A percentile compares a stretch with the other conserved stretches of the same genome.
Evolutionary conservation across 2,888 invertebrate genomes (phyloP).

Genomic region (Plagiodera versicolora): DNA sequence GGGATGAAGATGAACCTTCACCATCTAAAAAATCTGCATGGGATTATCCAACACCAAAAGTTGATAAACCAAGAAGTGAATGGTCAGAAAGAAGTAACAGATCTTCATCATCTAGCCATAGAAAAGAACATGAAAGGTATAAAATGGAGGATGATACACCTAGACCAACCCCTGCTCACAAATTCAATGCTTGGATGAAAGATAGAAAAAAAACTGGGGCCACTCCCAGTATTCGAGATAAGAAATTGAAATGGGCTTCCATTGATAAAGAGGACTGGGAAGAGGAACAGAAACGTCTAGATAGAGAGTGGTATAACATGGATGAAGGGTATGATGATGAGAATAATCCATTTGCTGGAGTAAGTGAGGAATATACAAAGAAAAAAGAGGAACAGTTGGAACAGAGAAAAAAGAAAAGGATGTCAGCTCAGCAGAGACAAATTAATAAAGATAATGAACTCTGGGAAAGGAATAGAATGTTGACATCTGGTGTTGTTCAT

Average conservation of each 20-base stretch:
- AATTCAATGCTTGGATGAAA: conserved; percentile 77
- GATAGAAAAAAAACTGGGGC: conserved; percentile 68
- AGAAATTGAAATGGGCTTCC: conserved; percentile 64
- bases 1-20: conserved; percentile 73
- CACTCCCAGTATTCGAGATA: conserved; percentile 62
- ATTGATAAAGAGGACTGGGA: conserved; percentile 85
- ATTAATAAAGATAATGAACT: conserved; percentile 98
- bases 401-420: conserved; percentile 84
- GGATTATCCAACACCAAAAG: conserved; percentile 89
- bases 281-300: conserved; percentile 85
- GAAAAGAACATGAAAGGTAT: conserved; percentile 37
- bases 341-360: conserved; percentile 87
- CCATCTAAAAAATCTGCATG: conserved; percentile 76
- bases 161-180: conserved; percentile 85
- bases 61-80: conserved; percentile 50
- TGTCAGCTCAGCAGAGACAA: conserved; percentile 95
- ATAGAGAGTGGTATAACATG: conserved; percentile 96
- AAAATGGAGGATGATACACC: conserved; percentile 68
- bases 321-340: conserved; percentile 94
- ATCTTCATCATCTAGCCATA: conserved; percentile 50
- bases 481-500: conserved; percentile 89
- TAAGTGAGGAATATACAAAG: conserved; percentile 88
- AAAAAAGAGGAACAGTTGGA: conserved; percentile 93
- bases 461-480: conserved; percentile 98
- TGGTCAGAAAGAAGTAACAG: conserved; percentile 50